phyloP scores from a whole-genome alignment of 2,797 vertebrate species.

The Platyrinchus mystaceus region DNA sequence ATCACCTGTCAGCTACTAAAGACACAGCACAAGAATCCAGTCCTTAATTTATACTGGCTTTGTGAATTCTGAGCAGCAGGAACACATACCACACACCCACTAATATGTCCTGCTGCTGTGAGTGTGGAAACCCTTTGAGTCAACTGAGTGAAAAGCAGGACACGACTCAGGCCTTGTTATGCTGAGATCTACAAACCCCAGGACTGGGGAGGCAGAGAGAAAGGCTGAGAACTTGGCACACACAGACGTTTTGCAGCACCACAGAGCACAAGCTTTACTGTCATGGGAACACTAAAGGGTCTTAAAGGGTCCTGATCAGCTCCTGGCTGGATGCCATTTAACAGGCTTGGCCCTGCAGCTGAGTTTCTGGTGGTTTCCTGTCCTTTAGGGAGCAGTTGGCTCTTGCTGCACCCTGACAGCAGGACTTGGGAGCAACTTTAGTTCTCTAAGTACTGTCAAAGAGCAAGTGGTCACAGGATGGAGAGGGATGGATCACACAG shows the following conservation, averaged over 20 bases:
- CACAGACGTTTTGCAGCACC: background rate
- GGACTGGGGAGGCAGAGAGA: background rate
- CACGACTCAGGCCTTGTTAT: background rate
- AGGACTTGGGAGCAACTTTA: accelerated
- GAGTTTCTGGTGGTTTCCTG: background rate
- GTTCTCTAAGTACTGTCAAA: background rate
- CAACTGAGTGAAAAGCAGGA: background rate
- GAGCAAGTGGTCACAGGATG: accelerated
- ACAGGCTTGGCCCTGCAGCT: accelerated
- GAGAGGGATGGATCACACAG: background rate
- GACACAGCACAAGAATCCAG: background rate
- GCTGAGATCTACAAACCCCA: background rate
- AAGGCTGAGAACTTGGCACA: accelerated
- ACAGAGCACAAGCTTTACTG: background rate
- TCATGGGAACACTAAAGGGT: background rate
- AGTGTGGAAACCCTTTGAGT: background rate
- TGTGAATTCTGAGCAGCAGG: background rate
- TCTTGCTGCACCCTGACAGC: accelerated
- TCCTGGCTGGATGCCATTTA: background rate
- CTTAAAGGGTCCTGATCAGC: background rate
- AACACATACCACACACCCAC: background rate
- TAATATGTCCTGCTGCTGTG: background rate
- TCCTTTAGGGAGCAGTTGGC: accelerated
- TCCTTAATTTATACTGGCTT: background rate
- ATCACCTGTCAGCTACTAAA: background rate